Evolutionary conservation across 2,797 vertebrate species (phyloP).

Genomic region (Trematomus bernacchii): DNA sequence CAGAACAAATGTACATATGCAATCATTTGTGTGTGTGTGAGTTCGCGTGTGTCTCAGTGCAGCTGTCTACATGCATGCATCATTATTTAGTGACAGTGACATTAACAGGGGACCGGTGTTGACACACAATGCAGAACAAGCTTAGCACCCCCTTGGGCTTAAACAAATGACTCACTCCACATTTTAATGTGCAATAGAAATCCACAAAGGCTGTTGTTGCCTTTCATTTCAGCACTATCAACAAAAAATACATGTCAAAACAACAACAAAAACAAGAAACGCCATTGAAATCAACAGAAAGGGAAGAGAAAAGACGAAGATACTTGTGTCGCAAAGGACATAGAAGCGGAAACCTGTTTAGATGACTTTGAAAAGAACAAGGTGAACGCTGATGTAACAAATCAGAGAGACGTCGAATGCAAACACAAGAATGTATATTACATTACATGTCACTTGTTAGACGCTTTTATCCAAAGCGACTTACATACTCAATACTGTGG

Average conservation of each 20-base stretch:
- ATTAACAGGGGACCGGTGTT: conserved; percentile 69
- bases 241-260: conserved; percentile 25
- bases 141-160: conserved; percentile 70
- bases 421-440: conserved; percentile 6
- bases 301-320: conserved; percentile 32
- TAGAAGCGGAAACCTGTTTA: conserved; percentile 48
- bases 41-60: conserved; percentile 13
- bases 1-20: conserved; percentile 26
- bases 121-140: conserved; percentile 68
- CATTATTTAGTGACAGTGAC: conserved; percentile 68
- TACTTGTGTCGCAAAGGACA: conserved; percentile 20
- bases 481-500: too few species aligned
- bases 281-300: conserved; percentile 51
- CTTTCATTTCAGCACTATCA: conserved; percentile 54
- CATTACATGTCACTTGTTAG: too few species aligned
- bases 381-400: conserved; percentile 41
- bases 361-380: conserved; percentile 53
- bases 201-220: conserved; percentile 43
- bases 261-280: conserved; percentile 22
- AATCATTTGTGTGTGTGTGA: conserved; percentile 28
- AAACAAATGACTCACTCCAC: conserved; percentile 69
- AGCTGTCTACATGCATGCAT: conserved; percentile 61
- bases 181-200: conserved; percentile 62
- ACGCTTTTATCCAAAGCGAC: too few species aligned
- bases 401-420: conserved; percentile 12